Percentiles rank a stretch among this genome's conserved stretches.
Evolutionary conservation across 2,797 vertebrate species (phyloP).

Genomic region (Mormyrus hasselquistii): DNA sequence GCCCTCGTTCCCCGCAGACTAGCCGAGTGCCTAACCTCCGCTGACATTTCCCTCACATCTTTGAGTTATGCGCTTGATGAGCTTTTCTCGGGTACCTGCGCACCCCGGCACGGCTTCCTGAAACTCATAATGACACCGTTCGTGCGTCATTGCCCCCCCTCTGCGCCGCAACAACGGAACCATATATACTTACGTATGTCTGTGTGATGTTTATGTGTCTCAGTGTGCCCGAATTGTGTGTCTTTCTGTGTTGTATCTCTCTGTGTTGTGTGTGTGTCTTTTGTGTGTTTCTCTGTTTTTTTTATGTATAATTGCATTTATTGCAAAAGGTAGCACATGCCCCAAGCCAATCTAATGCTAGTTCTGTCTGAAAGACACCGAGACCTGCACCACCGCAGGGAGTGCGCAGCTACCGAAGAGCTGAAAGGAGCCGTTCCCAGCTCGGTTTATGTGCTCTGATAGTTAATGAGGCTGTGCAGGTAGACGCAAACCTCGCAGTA

Average conservation of each 20-base stretch:
- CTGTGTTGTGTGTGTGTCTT: not conserved
- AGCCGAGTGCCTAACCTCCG: not conserved
- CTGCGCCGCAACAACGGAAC: not conserved
- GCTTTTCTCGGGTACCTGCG: not conserved
- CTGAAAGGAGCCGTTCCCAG: not conserved
- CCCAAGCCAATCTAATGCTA: not conserved
- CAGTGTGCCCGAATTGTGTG: not conserved
- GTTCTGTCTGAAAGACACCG: not conserved
- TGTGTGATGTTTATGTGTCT: not conserved
- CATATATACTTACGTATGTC: not conserved
- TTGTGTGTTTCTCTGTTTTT: not conserved
- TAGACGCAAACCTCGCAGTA: not conserved
- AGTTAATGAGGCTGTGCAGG: not conserved
- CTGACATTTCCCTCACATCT: constrained; percentile 7
- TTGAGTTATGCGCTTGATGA: not conserved
- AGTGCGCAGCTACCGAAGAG: not conserved
- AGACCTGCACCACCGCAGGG: not conserved
- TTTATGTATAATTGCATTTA: not conserved
- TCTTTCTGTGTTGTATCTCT: not conserved
- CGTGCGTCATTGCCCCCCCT: not conserved
- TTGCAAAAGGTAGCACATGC: not conserved
- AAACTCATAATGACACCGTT: not conserved
- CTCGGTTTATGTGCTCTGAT: not conserved
- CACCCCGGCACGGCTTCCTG: not conserved
- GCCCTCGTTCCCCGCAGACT: not conserved